Evolutionary conservation across 2,888 invertebrate genomes (phyloP), one percentile per base, ranked within the genome.

Genomic region (Eupithecia subumbrata): DNA sequence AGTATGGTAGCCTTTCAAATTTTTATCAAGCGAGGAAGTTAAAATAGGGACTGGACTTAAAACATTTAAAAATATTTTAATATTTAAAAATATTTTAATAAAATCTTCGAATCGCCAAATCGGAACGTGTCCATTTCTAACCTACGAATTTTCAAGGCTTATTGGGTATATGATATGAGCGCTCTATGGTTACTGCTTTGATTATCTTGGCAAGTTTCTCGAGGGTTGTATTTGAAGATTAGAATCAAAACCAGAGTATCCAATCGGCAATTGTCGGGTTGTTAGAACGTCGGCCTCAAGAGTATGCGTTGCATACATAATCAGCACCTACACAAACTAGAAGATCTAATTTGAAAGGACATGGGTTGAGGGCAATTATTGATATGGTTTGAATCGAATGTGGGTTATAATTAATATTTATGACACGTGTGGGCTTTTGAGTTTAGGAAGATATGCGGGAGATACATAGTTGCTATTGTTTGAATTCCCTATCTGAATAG

Each of bases 221-320:
- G 25, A 12, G 60, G 60, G 60, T 60, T 25, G 14, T 60, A 60
- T 60, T 60, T 60, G 72, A 64, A 79, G 79, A 82, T 81, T 77
- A 78, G 75, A 79, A 79, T 79, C 78, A 73, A 78, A 80, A 78
- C 79, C 76, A 78, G 79, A 77, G 75, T 78, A 80, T 80, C 72
- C 73, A 74, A 77, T 82, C 76, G 76, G 78, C 79, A 79, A 79
- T 82, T 80, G 80, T 80, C 80, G 75, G 77, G 75, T 78, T 81
- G 81, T 81, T 81, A 79, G 81, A 74, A 71, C 76, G 75, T 78
- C 78, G 71, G 73, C 72, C 81, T 74, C 76, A 16, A 64, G 79
- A 79, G 82, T 60, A 69, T 76, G 76, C 76, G 78, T 76, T 80
- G 82, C 82, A 81, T 83, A 82, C 78, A 73, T 79, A 80, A 82